Evolutionary conservation across 1,140 invertebrate species (phyloP).

Genomic region (Bradynema listronoti): DNA sequence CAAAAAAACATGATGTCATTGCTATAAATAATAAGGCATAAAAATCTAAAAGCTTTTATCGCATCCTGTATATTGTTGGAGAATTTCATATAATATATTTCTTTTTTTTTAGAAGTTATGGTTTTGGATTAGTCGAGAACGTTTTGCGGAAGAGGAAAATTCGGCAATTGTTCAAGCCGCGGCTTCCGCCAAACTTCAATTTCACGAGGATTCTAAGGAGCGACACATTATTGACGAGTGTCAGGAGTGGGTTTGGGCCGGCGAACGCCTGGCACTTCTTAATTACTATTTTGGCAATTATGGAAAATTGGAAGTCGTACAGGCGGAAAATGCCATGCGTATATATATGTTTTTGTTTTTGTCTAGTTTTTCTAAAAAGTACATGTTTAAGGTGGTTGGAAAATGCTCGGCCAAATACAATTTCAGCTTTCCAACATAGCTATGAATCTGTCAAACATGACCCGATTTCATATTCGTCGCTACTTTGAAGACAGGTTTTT

Average conservation of each 20-base stretch:
- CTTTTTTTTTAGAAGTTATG: conserved; percentile 26
- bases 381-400: no score
- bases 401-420: no score
- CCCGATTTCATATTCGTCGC: conserved; percentile 31
- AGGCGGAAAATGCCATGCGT: conserved; percentile 7
- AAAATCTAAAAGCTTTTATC: neutral
- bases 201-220: conserved; percentile 4
- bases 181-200: neutral
- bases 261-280: conserved; percentile 19
- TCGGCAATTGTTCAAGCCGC: no score
- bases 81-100: neutral
- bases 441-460: conserved; percentile 16
- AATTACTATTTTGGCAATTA: conserved; percentile 15
- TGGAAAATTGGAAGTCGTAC: conserved; percentile 2
- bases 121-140: conserved; percentile 21
- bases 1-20: no score
- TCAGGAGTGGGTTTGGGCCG: conserved; percentile 26
- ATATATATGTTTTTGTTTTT: no score
- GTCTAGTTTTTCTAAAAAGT: no score
- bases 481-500: conserved; percentile 33
- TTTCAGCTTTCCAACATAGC: no score
- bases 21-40: no score
- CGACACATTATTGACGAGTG: conserved; percentile 18
- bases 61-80: neutral
- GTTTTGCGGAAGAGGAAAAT: conserved; percentile 17